A percentile compares a stretch with the other conserved stretches of the same genome.
These are phyloP conservation scores for Chrysolina haemoptera DNA, from an alignment of 2,888 invertebrate genomes.

Conservation along the genomic window DNA sequence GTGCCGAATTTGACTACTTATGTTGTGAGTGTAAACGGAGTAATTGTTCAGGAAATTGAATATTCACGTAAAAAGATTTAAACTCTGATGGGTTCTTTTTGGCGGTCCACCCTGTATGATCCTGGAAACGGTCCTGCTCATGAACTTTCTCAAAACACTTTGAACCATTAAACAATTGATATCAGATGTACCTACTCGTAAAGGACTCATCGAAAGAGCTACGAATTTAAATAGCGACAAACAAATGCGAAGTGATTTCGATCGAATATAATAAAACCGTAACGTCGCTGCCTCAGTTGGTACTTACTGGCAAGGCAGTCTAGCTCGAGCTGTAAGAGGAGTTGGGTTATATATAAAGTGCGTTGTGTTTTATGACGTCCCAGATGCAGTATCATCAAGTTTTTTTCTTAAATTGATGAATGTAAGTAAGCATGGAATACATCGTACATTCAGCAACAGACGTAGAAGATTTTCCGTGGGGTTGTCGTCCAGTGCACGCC, in stretches of 20 bases:
- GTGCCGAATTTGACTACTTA: too few species aligned
- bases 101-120: too few species aligned
- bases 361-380: conserved; percentile 51
- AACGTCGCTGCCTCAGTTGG: conserved; percentile 48
- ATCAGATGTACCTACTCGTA: conserved; percentile 30
- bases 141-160: conserved; percentile 9
- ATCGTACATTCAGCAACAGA: neutral
- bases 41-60: too few species aligned
- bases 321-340: conserved; percentile 45
- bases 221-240: conserved; percentile 36
- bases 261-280: conserved; percentile 45
- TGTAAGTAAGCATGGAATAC: conserved; percentile 54
- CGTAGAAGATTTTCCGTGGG: neutral
- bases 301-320: conserved; percentile 39
- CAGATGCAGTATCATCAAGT: conserved; percentile 52
- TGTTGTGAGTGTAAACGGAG: too few species aligned
- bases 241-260: conserved; percentile 40
- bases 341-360: conserved; percentile 45
- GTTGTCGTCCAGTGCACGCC: conserved; percentile 36
- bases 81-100: neutral
- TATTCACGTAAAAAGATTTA: neutral
- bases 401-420: conserved; percentile 60
- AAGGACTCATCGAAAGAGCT: conserved; percentile 25
- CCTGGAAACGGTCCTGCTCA: conserved; percentile 27
- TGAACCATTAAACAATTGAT: conserved; percentile 40